A percentile compares a stretch with the other conserved stretches of the same genome.
These are phyloP conservation scores for Aspidiotus rigidus DNA, from an alignment of 2,888 invertebrate species.

Conservation along the genomic window DNA sequence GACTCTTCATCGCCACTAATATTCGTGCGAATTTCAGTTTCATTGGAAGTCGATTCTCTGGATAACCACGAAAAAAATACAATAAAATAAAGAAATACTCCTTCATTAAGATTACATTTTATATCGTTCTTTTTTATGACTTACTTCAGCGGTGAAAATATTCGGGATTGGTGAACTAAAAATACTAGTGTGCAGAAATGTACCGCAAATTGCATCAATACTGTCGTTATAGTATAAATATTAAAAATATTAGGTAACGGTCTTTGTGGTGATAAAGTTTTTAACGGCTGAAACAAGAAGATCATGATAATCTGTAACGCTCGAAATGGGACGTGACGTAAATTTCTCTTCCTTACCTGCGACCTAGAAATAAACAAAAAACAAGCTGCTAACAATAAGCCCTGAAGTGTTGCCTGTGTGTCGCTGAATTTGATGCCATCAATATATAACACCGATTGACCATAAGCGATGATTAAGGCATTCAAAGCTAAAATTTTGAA, in stretches of 20 bases:
- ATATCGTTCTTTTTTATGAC: constrained; percentile 4
- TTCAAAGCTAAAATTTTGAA: constrained; percentile 98
- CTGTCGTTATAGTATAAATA: constrained; percentile 90
- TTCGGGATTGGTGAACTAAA: constrained; percentile 68
- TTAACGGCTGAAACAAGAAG: constrained; percentile 59
- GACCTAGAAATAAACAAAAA: constrained; percentile 97
- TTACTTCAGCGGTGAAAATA: constrained; percentile 17
- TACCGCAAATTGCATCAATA: constrained; percentile 85
- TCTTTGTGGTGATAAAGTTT: constrained; percentile 81
- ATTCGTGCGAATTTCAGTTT: no score
- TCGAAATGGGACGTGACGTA: not conserved
- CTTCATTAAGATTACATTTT: not conserved
- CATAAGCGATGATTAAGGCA: constrained; percentile 94
- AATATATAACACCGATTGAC: constrained; percentile 94
- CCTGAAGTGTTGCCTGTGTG: constrained; percentile 94
- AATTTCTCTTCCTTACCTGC: constrained; percentile 56
- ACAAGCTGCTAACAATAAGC: constrained; percentile 87
- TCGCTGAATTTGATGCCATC: constrained; percentile 98
- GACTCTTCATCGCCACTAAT: constrained; percentile 46
- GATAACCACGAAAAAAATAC: not conserved
- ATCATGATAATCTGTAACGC: no score
- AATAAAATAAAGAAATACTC: not conserved
- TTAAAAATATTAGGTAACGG: constrained; percentile 99
- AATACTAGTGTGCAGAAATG: constrained; percentile 87
- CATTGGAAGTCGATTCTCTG: no score